Percentiles rank a stretch among this genome's conserved stretches.
These are phyloP conservation scores for Lymantria monacha DNA, from an alignment of 2,888 invertebrate species.

Conservation along the genomic window DNA sequence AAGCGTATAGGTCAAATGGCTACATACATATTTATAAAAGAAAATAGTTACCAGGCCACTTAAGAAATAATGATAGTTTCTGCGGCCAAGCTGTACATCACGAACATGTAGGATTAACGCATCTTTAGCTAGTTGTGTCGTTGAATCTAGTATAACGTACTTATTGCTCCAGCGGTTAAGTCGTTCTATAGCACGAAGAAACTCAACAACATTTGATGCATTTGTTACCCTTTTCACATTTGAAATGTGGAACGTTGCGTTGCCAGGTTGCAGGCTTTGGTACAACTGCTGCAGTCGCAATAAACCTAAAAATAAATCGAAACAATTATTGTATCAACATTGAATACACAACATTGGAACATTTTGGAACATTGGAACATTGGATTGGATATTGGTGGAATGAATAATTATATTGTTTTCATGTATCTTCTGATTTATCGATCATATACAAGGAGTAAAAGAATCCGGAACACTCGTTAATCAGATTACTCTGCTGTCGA, in stretches of 20 bases:
- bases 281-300: slow-evolving; percentile 95
- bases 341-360: no score
- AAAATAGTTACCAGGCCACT: slow-evolving; percentile 90
- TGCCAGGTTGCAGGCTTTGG: slow-evolving; percentile 91
- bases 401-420: no score
- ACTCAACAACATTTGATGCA: slow-evolving; percentile 91
- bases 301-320: slow-evolving; percentile 83
- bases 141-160: slow-evolving; percentile 93
- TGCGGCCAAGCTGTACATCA: slow-evolving; percentile 91
- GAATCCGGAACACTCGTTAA: no score
- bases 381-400: no score
- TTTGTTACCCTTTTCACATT: slow-evolving; percentile 92
- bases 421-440: no score
- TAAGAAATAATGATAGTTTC: slow-evolving; percentile 95
- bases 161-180: slow-evolving; percentile 92
- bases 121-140: slow-evolving; percentile 92
- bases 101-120: slow-evolving; percentile 93
- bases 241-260: slow-evolving; percentile 91
- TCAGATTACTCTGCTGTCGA: no score
- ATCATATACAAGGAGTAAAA: no score
- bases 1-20: no score
- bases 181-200: slow-evolving; percentile 89
- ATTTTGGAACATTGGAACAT: no score
- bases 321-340: no score
- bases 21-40: no score